Evolutionary conservation across 2,888 invertebrate genomes (phyloP).

Genomic region (Spilarctia lutea): DNA sequence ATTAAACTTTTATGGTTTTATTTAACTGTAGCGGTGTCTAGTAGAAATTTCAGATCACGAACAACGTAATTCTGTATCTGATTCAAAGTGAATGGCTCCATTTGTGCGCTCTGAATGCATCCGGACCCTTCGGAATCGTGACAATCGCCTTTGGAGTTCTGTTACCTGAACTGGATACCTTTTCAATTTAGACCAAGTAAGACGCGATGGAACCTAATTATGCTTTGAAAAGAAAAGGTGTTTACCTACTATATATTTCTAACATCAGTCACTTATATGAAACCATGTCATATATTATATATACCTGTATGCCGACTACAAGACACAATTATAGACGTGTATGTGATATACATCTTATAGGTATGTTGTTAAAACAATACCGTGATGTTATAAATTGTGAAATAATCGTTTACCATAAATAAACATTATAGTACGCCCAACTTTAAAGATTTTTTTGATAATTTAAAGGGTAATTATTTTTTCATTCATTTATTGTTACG

Average conservation of each 20-base stretch:
- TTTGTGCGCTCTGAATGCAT: conserved; percentile 75
- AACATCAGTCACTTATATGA: neutral
- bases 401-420: too few relatives aligned
- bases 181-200: conserved; percentile 45
- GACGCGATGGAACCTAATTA: conserved; percentile 39
- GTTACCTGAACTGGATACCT: conserved; percentile 51
- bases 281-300: neutral
- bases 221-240: neutral
- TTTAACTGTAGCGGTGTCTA: conserved; percentile 53
- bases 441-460: too few relatives aligned
- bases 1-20: conserved; percentile 52
- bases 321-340: neutral
- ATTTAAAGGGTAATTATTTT: too few relatives aligned
- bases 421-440: too few relatives aligned
- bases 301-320: neutral
- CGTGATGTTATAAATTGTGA: too few relatives aligned
- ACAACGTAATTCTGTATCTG: conserved; percentile 67
- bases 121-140: conserved; percentile 71
- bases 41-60: conserved; percentile 73
- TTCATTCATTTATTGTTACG: too few relatives aligned
- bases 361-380: too few relatives aligned
- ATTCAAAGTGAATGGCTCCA: conserved; percentile 74
- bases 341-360: neutral
- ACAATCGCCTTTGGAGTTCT: conserved; percentile 54
- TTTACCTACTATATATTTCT: neutral